These are phyloP conservation scores for Recurvirostra avosetta DNA, from an alignment of 2,113 vertebrate genomes.

Conservation along the genomic window DNA sequence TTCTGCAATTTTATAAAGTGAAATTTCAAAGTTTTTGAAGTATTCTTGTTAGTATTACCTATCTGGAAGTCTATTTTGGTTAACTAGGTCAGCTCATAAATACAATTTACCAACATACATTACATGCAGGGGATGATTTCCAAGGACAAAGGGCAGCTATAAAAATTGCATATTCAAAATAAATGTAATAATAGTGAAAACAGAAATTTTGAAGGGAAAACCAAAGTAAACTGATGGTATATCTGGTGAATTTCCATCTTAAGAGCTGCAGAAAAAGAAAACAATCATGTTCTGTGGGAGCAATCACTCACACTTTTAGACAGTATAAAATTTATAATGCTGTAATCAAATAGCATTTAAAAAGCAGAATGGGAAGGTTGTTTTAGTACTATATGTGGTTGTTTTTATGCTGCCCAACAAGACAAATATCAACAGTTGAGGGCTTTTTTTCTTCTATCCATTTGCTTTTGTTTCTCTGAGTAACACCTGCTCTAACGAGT, in stretches of 20 bases:
- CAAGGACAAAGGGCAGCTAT: neutral
- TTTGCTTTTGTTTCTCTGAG: conserved; percentile 30
- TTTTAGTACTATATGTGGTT: neutral
- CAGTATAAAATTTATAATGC: neutral
- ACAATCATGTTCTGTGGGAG: neutral
- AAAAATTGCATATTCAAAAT: neutral
- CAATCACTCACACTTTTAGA: neutral
- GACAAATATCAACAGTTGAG: neutral
- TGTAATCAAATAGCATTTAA: neutral
- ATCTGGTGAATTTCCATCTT: neutral
- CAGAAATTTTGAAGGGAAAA: neutral
- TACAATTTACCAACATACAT: neutral
- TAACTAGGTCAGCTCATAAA: neutral
- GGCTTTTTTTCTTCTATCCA: neutral
- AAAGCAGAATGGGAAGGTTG: neutral
- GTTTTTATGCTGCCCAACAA: neutral
- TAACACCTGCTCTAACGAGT: conserved; percentile 41
- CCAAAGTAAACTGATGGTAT: neutral
- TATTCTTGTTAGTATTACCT: neutral
- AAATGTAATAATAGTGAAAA: neutral
- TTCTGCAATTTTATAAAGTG: neutral
- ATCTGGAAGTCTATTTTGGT: neutral
- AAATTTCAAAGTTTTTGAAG: neutral
- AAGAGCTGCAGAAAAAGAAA: neutral
- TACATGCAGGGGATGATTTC: neutral